Base-by-base conservation (phyloP, 2,797 vertebrate genomes). In the Falco rusticolus region DNA sequence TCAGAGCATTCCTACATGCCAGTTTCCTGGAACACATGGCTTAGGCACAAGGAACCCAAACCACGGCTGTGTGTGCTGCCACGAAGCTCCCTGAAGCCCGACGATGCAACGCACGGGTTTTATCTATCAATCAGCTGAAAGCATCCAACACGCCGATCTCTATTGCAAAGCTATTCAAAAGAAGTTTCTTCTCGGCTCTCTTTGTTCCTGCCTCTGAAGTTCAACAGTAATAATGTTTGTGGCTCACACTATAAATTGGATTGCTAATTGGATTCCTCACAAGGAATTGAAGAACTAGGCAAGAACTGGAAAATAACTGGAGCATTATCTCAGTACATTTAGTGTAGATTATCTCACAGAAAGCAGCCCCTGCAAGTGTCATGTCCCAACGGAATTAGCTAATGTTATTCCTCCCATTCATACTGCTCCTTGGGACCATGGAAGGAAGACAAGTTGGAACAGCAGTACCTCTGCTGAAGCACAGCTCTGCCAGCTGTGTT, bases 181-280 rank as follows among this genome's bases (percentile, higher is more conserved):
- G 64, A 59, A 26, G 39, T 11, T 90, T 47, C 39, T 28, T 39
- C 31, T 24, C 51, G 33, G 77, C 51, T 71, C 19, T 10, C 39
- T 86, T 57, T 29, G 72, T 33, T 94, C 60, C 84, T 61, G 48
- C 76, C 79, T 80, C 88, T 43, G 21, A 50, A 61, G 79, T 13
- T 82, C 61, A 65, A 69, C 80, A 29, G 41, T 6, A 89, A 84
- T 54, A 50, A 65, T 4, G 33, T 82, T 77, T 22, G 11, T 50
- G 57, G 71, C 37, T 89, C 5, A 0, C 31, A 6, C 71, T 25
- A 8, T 28, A 92, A 84, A 90, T 69, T 89, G 93, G 54, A 65
- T 66, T 61, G 80, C 31, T 92, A 92, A 95, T 71, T 94, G 82
- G 82, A 57, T 94, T 86, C 57, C 80, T 84, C 51, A 50, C 65